Evolutionary conservation across 2,888 invertebrate genomes (phyloP).

Genomic region (Pterobdella sp.): DNA sequence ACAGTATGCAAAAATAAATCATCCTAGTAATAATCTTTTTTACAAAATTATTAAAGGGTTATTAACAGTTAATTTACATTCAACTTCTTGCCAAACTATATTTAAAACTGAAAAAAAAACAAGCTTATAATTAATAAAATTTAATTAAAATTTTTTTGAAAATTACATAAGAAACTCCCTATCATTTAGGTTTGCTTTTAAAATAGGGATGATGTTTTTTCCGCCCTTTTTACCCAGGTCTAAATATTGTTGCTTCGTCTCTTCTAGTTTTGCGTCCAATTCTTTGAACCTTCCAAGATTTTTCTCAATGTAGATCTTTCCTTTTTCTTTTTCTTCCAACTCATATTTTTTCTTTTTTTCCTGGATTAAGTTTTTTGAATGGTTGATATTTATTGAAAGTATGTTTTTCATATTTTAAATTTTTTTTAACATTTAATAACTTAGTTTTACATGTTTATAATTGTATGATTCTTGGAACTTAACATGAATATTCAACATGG

Average conservation of each 20-base stretch:
- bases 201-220: neutral
- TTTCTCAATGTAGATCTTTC: too few relatives aligned
- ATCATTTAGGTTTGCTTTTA: neutral
- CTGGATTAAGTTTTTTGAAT: neutral
- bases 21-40: too few relatives aligned
- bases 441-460: too few relatives aligned
- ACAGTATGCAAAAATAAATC: too few relatives aligned
- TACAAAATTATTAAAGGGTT: too few relatives aligned
- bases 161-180: neutral
- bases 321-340: neutral
- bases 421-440: too few relatives aligned
- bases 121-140: neutral
- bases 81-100: too few relatives aligned
- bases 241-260: neutral
- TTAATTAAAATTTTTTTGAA: neutral
- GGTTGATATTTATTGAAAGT: too few relatives aligned
- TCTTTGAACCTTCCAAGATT: neutral
- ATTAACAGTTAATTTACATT: too few relatives aligned
- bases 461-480: too few relatives aligned
- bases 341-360: neutral
- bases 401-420: too few relatives aligned
- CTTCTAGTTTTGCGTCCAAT: neutral
- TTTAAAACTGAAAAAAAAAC: neutral
- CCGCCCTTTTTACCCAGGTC: neutral
- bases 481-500: too few relatives aligned